Evolutionary conservation across 1,140 invertebrate species (phyloP).

Genomic region (Drosophila tsacasi): DNA sequence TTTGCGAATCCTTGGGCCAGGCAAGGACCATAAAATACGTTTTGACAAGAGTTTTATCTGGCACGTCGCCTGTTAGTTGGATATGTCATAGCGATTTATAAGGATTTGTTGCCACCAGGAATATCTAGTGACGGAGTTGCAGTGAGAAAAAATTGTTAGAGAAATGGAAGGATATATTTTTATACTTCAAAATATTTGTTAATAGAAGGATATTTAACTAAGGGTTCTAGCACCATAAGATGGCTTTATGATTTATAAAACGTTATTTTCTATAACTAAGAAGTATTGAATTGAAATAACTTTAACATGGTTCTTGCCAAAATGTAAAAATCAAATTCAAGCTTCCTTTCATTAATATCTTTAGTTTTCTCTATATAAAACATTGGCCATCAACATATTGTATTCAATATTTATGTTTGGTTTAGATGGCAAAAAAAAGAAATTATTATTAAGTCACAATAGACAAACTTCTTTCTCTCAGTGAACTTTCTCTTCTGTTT

Average conservation of each 20-base stretch:
- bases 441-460: no score
- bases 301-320: no score
- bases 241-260: no score
- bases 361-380: no score
- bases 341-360: no score
- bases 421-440: no score
- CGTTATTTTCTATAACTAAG: neutral
- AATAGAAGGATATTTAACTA: neutral
- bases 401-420: no score
- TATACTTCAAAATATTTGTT: neutral
- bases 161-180: no score
- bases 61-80: conserved; percentile 68
- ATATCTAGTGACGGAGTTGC: conserved; percentile 34
- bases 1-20: conserved; percentile 37
- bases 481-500: conserved; percentile 16
- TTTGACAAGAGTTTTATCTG: conserved; percentile 81
- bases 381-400: no score
- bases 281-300: neutral
- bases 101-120: conserved; percentile 71
- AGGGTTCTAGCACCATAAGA: no score
- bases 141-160: conserved; percentile 6
- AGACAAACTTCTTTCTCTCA: neutral
- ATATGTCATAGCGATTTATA: conserved; percentile 70
- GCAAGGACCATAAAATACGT: conserved; percentile 67
- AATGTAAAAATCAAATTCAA: no score